Evolutionary conservation across 2,113 vertebrate species (phyloP), one percentile per base, ranked within the genome.

Genomic region (Nansenia antarctica): DNA sequence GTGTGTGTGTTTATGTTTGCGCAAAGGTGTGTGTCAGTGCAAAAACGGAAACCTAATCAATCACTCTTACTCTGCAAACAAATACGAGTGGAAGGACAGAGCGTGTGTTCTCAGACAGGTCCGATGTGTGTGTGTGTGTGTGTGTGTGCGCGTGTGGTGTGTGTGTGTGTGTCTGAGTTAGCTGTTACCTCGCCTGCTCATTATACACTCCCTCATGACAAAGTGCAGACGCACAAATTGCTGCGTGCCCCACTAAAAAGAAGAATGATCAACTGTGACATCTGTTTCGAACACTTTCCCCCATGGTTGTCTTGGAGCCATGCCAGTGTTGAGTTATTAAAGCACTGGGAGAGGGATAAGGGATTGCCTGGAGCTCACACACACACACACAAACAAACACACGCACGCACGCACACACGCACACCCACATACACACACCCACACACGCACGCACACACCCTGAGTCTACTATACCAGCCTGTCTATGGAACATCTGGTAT

Each of bases 231-330:
- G 76, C 73, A 75, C 83, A 75, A 39, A 78, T 82, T 86, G 81
- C 72, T 71, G 57, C 85, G 73, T 90, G 90, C 90, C 83, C 85
- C 85, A 79, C 86, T 69, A 73, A 78, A 34, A 80, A 81, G 85
- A 76, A 84, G 67, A 78, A 71, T 70, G 81, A 93, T 92, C 90
- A 88, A 87, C 89, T 87, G 76, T 89, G 92, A 93, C 85, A 83
- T 93, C 90, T 94, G 88, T 88, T 93, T 94, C 93, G 91, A 93
- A 92, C 79, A 83, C 88, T 83, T 90, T 90, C 78, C 86, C 0
- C 89, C 84, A 85, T 88, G 85, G 73, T 67, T 65, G 84, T 85
- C 86, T 90, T 94, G 94, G 93, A 90, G 70, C 80, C n/a, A 69
- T 88, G 85, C 91, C 91, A 82, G 76, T 80, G 63, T 80, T 76